Evolutionary conservation across 2,888 invertebrate species (phyloP), one percentile per base, ranked within the genome.

Genomic region (Coremacera marginata): DNA sequence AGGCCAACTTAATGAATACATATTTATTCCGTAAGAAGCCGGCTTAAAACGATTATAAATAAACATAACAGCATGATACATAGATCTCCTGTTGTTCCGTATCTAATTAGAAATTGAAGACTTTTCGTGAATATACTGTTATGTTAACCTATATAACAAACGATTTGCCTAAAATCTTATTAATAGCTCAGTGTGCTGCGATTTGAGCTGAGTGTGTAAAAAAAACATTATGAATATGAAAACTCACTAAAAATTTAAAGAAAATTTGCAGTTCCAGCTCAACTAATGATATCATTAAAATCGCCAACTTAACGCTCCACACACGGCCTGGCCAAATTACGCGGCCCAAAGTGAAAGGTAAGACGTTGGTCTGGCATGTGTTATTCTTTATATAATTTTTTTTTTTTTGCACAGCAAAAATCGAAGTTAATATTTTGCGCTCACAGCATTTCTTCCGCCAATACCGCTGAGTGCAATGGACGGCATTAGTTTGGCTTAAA

Each of bases 391-490:
- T 31, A n/a, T n/a, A n/a, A n/a, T 31, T 31, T 31, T 31, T 31
- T 4, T 3, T 31, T 31, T 31, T 31, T 31, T 3, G 31, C 8
- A 65, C 11, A 62, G 11, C 9, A 31, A 27, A 25, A 25, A 62
- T 27, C 31, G 34, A 55, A 63, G n/a, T 34, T 63, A 31, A 67
- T 37, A 60, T 25, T 60, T 60, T 9, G n/a, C 22, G 19, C 22
- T 19, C 9, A 25, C 57, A 60, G 57, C 57, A 9, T 19, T 60
- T 60, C 4, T 8, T 34, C 34, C 63, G n/a, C 34, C 55, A 55
- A 55, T 8, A 55, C 34, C 16, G n/a, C 7, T 7, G 63, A 63
- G 63, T 27, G 63, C 63, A 63, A 63, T 63, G 63, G 34, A 63
- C 63, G 14, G 5, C 19, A 22, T 55, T 5, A 22, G 19, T 9